Percentiles rank a stretch among this genome's conserved stretches.
Evolutionary conservation across 2,888 invertebrate genomes (phyloP).

Genomic region (Candidula unifasciata): DNA sequence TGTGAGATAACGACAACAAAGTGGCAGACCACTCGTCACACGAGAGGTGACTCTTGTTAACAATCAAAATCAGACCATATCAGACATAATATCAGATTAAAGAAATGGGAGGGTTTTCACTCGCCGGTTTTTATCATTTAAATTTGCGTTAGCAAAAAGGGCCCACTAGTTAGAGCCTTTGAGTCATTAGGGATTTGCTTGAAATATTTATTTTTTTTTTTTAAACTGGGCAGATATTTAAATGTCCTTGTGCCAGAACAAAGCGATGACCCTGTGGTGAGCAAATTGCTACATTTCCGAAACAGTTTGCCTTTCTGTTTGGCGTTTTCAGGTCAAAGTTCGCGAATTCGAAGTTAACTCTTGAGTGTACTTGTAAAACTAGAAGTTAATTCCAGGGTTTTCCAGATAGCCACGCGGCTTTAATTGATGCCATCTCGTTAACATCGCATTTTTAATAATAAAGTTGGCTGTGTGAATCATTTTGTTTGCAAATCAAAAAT

Average conservation of each 20-base stretch:
- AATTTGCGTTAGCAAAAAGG: not conserved
- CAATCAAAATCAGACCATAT: not conserved
- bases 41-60: conserved; percentile 9
- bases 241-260: not conserved
- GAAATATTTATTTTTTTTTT: too few species aligned
- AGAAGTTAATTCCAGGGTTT: not conserved
- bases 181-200: not conserved
- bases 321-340: not conserved
- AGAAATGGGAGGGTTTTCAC: conserved; percentile 1
- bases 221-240: not conserved
- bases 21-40: not conserved
- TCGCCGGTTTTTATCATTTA: not conserved
- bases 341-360: not conserved
- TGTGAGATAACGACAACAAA: not conserved
- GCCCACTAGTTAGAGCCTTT: not conserved
- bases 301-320: conserved; percentile 4
- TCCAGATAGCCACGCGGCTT: not conserved
- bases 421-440: not conserved
- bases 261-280: conserved; percentile 23
- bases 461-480: too few species aligned
- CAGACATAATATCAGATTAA: not conserved
- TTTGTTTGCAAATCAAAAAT: too few species aligned
- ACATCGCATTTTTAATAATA: not conserved
- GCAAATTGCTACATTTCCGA: not conserved
- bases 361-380: not conserved